These are phyloP conservation scores for Crenuchus spilurus DNA, from an alignment of 2,797 vertebrate genomes.

Conservation along the genomic window DNA sequence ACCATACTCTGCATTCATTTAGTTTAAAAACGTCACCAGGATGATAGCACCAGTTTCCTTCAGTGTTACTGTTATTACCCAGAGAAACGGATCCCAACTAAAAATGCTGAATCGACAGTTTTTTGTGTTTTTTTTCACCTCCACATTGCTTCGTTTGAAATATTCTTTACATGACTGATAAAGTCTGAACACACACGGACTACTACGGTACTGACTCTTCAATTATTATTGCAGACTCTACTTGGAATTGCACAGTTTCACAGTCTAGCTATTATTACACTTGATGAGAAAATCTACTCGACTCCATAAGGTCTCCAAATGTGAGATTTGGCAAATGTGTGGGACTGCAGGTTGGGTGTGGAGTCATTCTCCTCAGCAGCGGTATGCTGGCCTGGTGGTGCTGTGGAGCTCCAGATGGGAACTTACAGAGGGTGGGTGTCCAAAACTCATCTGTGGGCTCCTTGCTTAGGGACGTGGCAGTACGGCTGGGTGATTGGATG, in stretches of 20 bases:
- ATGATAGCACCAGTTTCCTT: conserved; percentile 74
- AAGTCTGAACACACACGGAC: conserved; percentile 56
- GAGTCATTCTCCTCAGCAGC: conserved; percentile 51
- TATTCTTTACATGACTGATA: conserved; percentile 57
- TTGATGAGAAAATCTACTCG: conserved; percentile 53
- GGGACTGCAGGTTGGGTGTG: conserved; percentile 20
- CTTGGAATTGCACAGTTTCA: conserved; percentile 69
- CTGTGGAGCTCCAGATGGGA: conserved; percentile 49
- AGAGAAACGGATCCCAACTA: conserved; percentile 18
- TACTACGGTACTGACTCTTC: conserved; percentile 68
- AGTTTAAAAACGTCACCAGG: conserved; percentile 43
- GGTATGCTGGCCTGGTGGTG: conserved; percentile 24
- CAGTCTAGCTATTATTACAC: conserved; percentile 67
- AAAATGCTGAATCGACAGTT: conserved; percentile 17
- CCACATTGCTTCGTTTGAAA: conserved; percentile 59
- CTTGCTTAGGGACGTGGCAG: conserved; percentile 61
- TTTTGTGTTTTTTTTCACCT: conserved; percentile 49
- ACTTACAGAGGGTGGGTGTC: conserved; percentile 56
- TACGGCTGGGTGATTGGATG: conserved; percentile 56
- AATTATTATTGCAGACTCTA: conserved; percentile 75
- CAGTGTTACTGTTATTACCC: conserved; percentile 17
- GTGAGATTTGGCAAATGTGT: conserved; percentile 57
- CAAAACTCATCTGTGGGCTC: conserved; percentile 58
- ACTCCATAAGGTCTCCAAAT: conserved; percentile 61
- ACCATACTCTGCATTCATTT: neutral